Base-by-base conservation (phyloP, 2,888 invertebrate species). In the Pheosia tremula region DNA sequence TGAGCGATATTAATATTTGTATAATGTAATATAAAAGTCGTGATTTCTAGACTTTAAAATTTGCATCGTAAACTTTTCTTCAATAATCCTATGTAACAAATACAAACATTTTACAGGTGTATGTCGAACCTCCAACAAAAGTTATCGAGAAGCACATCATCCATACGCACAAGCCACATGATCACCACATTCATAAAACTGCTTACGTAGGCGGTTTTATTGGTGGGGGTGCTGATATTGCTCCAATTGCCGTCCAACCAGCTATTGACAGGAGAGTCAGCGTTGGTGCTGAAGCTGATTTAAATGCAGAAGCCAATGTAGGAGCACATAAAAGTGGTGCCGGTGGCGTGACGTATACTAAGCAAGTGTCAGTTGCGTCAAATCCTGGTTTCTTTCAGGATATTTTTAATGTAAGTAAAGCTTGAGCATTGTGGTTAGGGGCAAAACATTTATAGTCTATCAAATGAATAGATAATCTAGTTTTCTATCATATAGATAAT, bases 401-500 rank as follows among this genome's bases (percentile, higher is more conserved):
- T 74, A 95, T 96, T 64, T 95, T 96, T 69, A 95, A 95, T 80
- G 96, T 96, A 81, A 94, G 95, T 91, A 57, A 9, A 43, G n/a
- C n/a, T n/a, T n/a, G n/a, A n/a, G n/a, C n/a, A 43, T 7, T 43
- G 43, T 9, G 43, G 8, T 43, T 8, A 8, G 41, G 5, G 39
- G 39, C n/a, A n/a, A n/a, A n/a, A n/a, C n/a, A n/a, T n/a, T n/a
- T n/a, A n/a, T n/a, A n/a, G n/a, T n/a, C n/a, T n/a, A n/a, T n/a
- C n/a, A n/a, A n/a, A n/a, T n/a, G n/a, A n/a, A n/a, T n/a, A n/a
- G n/a, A n/a, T n/a, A n/a, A n/a, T n/a, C n/a, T n/a, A n/a, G n/a
- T n/a, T n/a, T n/a, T n/a, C n/a, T n/a, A n/a, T n/a, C n/a, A n/a
- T n/a, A n/a, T n/a, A n/a, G n/a, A n/a, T n/a, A 24, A 24, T 24